phyloP scores from a whole-genome alignment of 2,113 vertebrate genomes.

The Xenopus tropicalis region UCB_Xtro_10.0 CM004443.2:46284501-46285000 shows the following conservation, averaged over 20 bases:
- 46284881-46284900: too few species aligned
- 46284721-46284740: conserved; percentile 42
- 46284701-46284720: conserved; percentile 43
- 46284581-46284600: conserved; percentile 19
- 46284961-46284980: too few species aligned
- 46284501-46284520: conserved; percentile 34
- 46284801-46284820: conserved; percentile 37
- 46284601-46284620: conserved; percentile 25
- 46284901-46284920: too few species aligned
- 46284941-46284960: too few species aligned
- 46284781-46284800: conserved; percentile 44
- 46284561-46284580: conserved; percentile 23
- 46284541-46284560: conserved; percentile 16
- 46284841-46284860: conserved; percentile 33
- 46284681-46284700: conserved; percentile 38
- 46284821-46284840: conserved; percentile 38
- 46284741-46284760: conserved; percentile 45
- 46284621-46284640: conserved; percentile 40
- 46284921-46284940: too few species aligned
- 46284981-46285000: too few species aligned
- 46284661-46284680: conserved; percentile 32
- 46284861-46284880: not conserved
- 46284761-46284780: conserved; percentile 45
- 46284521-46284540: conserved; percentile 21
- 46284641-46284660: conserved; percentile 32